These are phyloP conservation scores for Neoascia interrupta DNA, from an alignment of 2,888 invertebrate genomes.

Conservation along the genomic window DNA sequence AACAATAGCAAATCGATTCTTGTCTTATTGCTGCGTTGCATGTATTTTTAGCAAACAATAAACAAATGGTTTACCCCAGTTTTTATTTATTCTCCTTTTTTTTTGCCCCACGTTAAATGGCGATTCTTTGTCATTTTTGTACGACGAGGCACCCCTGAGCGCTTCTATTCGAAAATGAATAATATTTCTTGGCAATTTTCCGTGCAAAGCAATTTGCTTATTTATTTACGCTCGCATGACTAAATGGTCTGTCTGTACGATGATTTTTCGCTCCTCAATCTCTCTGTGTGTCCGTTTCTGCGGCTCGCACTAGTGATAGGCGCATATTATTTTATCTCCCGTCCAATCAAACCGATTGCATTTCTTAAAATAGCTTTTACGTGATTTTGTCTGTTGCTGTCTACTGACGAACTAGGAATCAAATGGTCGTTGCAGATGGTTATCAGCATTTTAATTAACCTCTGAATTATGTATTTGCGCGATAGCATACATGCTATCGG, in stretches of 20 bases:
- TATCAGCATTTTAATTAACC: constrained; percentile 19
- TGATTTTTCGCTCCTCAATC: no score
- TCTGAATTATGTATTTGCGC: no score
- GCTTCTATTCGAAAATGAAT: constrained; percentile 7
- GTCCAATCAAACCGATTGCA: constrained; percentile 8
- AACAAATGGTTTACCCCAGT: constrained; percentile 1
- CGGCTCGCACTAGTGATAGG: no score
- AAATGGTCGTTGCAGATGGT: neutral
- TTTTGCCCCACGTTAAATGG: neutral
- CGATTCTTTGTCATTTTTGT: neutral
- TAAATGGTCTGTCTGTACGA: neutral
- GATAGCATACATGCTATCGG: no score
- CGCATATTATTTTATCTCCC: no score
- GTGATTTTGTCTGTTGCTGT: neutral
- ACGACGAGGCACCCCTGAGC: neutral
- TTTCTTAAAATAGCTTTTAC: constrained; percentile 16
- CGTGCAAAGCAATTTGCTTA: neutral
- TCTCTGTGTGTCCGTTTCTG: no score
- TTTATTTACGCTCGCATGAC: constrained; percentile 17
- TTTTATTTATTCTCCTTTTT: neutral
- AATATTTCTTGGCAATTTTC: constrained; percentile 27
- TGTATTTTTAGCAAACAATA: constrained; percentile 39
- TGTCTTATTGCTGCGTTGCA: neutral
- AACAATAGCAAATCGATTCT: constrained; percentile 9
- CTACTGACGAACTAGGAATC: no score